Evolutionary conservation across 2,113 vertebrate genomes (phyloP), one percentile per base, ranked within the genome.

Genomic region (Barnardius zonarius): DNA sequence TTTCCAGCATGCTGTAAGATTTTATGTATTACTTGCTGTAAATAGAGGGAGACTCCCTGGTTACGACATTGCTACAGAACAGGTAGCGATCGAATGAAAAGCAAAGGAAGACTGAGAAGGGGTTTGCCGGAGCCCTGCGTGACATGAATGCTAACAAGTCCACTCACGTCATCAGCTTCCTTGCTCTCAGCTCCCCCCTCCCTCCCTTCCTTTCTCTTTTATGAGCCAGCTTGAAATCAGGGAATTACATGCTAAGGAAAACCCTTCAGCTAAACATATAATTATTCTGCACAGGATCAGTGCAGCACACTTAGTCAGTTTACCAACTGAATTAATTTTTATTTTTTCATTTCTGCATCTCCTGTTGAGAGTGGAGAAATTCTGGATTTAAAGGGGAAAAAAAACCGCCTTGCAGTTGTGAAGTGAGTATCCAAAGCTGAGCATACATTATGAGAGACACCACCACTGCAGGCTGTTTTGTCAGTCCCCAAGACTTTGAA

Each of bases 171-270:
- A 96, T 86, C 95, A 93, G 88, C 87, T 86, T 94, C 95, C 84
- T 84, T 95, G 90, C 91, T 95, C 81, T 39, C 80, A 33, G 31
- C 79, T 75, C 94, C 76, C 83, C 70, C 70, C 93, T 86, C 92
- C 83, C 55, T 91, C 66, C 93, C 69, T 86, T 89, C 84, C 93
- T 85, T 85, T 95, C 96, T 96, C 91, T 97, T 95, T 95, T 70
- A 96, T 96, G 93, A 97, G 95, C 95, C 96, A 97, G 95, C 96
- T 97, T 97, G 86, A 98, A 98, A 97, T 97, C 95, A 97, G 83
- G 95, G 97, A 98, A 98, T 97, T 97, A 97, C 95, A 95, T 97
- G 97, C 93, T 96, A 97, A 97, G 94, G 95, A 96, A 98, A 98
- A 92, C 81, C 88, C 94, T 98, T 97, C 95, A 97, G 97, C 96